A percentile compares a stretch with the other conserved stretches of the same genome.
Evolutionary conservation across 2,113 vertebrate genomes (phyloP).

Genomic region (Ancistrus triradiatus): DNA sequence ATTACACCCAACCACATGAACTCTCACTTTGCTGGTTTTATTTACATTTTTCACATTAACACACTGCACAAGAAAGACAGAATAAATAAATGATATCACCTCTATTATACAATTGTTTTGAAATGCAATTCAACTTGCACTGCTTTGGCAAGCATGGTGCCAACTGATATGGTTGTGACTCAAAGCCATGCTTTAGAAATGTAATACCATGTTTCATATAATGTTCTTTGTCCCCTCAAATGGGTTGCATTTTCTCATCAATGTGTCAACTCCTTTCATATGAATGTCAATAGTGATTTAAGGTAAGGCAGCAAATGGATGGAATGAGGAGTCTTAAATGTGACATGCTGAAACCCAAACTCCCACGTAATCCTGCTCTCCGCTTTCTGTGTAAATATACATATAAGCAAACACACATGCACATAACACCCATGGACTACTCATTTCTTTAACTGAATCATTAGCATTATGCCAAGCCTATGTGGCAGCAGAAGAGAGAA

Average conservation of each 20-base stretch:
- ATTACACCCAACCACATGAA: too few relatives aligned
- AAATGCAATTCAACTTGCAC: conserved; percentile 20
- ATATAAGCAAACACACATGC: neutral
- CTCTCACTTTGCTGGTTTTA: too few relatives aligned
- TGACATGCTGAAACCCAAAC: conserved; percentile 21
- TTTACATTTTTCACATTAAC: too few relatives aligned
- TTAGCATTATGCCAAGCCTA: conserved; percentile 43
- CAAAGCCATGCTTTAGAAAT: conserved; percentile 18
- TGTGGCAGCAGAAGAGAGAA: neutral
- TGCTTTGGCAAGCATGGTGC: neutral
- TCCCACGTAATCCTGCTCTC: conserved; percentile 11
- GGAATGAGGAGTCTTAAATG: conserved; percentile 21
- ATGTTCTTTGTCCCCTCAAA: conserved; percentile 7
- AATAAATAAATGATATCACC: conserved; percentile 18
- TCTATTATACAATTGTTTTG: conserved; percentile 28
- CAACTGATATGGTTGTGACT: conserved; percentile 17
- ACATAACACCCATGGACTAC: neutral
- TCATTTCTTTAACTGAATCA: conserved; percentile 52
- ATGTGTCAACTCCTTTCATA: conserved; percentile 3
- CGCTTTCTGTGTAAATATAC: neutral
- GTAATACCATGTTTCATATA: conserved; percentile 33
- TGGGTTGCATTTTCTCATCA: conserved; percentile 3
- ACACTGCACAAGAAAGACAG: conserved; percentile 4
- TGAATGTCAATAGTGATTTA: neutral
- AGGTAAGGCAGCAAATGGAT: conserved; percentile 25